Percentiles rank a stretch among this genome's conserved stretches.
These are phyloP conservation scores for Panthera uncia DNA, from an alignment of 2,113 vertebrate species.

Conservation along the genomic window DNA sequence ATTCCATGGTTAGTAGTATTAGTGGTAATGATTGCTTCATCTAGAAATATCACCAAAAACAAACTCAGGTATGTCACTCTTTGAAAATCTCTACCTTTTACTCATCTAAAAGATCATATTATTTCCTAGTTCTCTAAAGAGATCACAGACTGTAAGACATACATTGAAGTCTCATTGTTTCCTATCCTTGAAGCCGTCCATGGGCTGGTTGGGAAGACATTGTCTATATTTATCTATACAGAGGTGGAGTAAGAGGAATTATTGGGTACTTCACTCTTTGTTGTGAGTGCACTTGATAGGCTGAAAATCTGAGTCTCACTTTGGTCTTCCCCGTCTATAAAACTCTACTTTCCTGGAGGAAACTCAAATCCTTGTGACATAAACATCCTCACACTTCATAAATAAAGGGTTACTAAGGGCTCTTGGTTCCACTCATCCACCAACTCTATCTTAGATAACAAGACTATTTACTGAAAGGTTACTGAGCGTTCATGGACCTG, in stretches of 20 bases:
- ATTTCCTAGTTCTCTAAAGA: neutral
- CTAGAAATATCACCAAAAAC: neutral
- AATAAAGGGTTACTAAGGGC: neutral
- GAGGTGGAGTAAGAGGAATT: neutral
- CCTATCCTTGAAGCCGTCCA: neutral
- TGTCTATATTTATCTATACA: neutral
- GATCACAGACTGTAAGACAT: neutral
- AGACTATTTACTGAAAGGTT: neutral
- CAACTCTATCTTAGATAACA: neutral
- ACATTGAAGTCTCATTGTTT: neutral
- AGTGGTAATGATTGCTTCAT: neutral
- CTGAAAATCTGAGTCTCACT: neutral
- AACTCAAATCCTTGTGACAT: neutral
- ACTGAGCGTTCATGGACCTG: neutral
- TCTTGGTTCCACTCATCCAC: neutral
- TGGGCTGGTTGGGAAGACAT: neutral
- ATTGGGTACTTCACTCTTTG: neutral
- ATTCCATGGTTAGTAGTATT: neutral
- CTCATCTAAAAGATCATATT: neutral
- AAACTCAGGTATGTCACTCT: neutral
- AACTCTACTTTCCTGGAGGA: neutral
- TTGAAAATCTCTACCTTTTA: constrained; percentile 7
- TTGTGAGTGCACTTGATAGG: neutral
- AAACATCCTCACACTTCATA: neutral
- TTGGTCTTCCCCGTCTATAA: neutral